Conservation (phyloP, 2,888 invertebrate species). For the Heliconius sara region DNA sequence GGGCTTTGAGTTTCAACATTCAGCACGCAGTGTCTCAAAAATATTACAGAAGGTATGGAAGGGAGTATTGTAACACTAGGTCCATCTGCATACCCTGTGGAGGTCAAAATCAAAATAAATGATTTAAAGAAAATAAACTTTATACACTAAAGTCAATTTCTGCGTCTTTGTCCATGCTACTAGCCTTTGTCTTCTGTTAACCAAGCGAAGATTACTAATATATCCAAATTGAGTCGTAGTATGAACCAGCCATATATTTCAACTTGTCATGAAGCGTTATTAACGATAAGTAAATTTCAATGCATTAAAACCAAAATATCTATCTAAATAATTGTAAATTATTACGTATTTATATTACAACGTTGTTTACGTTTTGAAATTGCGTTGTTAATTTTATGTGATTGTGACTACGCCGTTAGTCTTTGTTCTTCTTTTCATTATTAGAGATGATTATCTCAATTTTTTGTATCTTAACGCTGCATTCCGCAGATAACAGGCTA, state of each 20-base stretch:
- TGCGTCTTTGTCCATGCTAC: too few species aligned
- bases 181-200: not conserved
- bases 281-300: not conserved
- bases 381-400: not conserved
- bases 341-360: slow-evolving; percentile 15
- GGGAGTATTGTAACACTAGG: too few species aligned
- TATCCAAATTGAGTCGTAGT: not conserved
- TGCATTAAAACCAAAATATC: slow-evolving; percentile 2
- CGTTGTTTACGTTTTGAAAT: slow-evolving; percentile 15
- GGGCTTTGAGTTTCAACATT: too few species aligned
- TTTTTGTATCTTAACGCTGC: too few species aligned
- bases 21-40: too few species aligned
- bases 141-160: too few species aligned
- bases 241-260: not conserved
- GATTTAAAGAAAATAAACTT: too few species aligned
- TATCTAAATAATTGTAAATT: not conserved
- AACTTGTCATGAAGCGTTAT: not conserved
- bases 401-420: not conserved
- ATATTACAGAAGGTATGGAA: too few species aligned
- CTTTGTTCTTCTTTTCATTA: not conserved
- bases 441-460: too few species aligned
- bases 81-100: too few species aligned
- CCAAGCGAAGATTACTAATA: not conserved
- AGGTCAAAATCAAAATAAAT: too few species aligned
- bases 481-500: too few species aligned